Base-by-base conservation (phyloP, 2,797 vertebrate species). In the Eulemur albifrons region DNA sequence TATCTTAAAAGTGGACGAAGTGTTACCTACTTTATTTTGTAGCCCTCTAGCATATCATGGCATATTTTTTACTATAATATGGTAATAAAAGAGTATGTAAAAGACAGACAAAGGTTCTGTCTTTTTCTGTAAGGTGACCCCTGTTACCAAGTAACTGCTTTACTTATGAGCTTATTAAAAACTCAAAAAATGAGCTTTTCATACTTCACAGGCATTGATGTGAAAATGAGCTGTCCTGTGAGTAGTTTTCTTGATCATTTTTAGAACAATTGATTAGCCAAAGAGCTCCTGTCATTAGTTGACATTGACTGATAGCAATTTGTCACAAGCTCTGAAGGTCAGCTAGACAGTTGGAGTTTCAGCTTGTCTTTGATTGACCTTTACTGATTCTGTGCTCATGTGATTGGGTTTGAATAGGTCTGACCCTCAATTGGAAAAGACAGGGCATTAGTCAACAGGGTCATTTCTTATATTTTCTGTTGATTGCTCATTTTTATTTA, bases 321-420 rank as follows among this genome's bases (percentile, higher is more conserved):
- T 99, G 99, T 99, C 98, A 98, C 98, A 98, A 98, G 98, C 98
- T 98, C 98, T 98, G 99, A 99, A 99, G 99, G 99, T 99, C 99
- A 99, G 98, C 96, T 98, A 97, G 98, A 98, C 98, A 97, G 98
- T 98, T 98, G 98, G 98, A 99, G 98, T 98, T 98, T 97, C 88
- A 77, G 98, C 98, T 98, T 98, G 99, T 99, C 98, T 99, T 98
- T 99, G 98, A 99, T 98, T 99, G 99, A 99, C 99, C 99, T 99
- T 98, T 99, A 97, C 98, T 98, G 98, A 98, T 98, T 98, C 98
- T 97, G 98, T 99, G 98, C 98, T 97, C 98, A 96, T 98, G 98
- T 98, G 98, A 99, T 99, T 99, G 99, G 99, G 98, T 98, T 96
- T 93, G 97, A 98, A 98, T 98, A 98, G 98, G 98, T 98, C 98